These are phyloP conservation scores for Amblyjoppa proteus DNA, from an alignment of 2,888 invertebrate species.

Conservation along the genomic window DNA sequence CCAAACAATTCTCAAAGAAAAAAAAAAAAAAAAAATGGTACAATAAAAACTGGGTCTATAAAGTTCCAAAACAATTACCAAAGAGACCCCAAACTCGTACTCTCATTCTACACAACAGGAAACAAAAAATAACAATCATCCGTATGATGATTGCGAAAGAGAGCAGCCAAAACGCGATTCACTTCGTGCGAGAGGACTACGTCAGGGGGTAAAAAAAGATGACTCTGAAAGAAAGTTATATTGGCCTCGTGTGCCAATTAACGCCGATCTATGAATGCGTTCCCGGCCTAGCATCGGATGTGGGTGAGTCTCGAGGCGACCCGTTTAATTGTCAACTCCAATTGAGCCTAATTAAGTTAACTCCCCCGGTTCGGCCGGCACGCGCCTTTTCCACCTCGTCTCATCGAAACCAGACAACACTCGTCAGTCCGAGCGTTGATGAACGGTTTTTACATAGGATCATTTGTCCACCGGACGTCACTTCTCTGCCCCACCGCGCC, in stretches of 20 bases:
- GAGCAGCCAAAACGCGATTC: no score
- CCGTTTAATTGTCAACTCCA: slow-evolving; percentile 80
- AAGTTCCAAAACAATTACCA: no score
- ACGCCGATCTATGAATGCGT: neutral
- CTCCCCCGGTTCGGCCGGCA: slow-evolving; percentile 59
- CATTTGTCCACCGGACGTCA: slow-evolving; percentile 10
- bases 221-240: neutral
- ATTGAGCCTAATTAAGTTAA: slow-evolving; percentile 82
- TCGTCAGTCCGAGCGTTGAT: neutral
- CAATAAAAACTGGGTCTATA: no score
- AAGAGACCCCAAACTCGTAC: neutral
- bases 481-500: neutral
- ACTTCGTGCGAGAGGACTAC: no score
- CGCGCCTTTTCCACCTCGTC: slow-evolving; percentile 12
- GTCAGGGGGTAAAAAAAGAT: neutral
- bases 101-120: neutral
- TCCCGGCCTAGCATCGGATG: neutral
- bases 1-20: no score
- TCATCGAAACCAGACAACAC: slow-evolving; percentile 13
- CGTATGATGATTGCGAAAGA: neutral
- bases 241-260: slow-evolving; percentile 14
- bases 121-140: neutral
- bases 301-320: slow-evolving; percentile 73
- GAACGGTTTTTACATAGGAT: slow-evolving; percentile 26
- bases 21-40: no score